Evolutionary conservation across 64 coral and sea anemone genomes (phyloP).

Genomic region (Orbicella faveolata): DNA sequence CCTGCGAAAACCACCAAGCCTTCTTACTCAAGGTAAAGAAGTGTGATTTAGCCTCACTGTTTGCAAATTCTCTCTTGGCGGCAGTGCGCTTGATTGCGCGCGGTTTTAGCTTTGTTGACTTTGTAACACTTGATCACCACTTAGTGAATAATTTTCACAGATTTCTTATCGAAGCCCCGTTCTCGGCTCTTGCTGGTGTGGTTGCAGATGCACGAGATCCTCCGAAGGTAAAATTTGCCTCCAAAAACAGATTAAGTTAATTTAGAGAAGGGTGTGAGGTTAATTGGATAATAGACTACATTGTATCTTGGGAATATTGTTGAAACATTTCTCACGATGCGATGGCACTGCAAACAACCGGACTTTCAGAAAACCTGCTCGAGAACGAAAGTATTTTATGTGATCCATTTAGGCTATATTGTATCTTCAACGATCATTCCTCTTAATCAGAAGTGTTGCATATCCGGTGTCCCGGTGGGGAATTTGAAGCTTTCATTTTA

Average conservation of each 20-base stretch:
- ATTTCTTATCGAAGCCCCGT: constrained; percentile 65
- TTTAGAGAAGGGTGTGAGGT: neutral
- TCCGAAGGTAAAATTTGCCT: constrained; percentile 40
- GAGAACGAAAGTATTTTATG: too few species aligned
- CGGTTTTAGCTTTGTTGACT: neutral
- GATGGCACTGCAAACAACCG: neutral
- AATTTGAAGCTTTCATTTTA: too few species aligned
- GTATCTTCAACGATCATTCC: too few species aligned
- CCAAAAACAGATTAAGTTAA: neutral
- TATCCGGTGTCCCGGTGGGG: too few species aligned
- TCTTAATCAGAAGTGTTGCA: too few species aligned
- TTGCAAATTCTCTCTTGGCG: neutral
- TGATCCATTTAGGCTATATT: too few species aligned
- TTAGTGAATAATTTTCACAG: constrained; percentile 7
- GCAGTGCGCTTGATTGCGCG: neutral
- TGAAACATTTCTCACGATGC: neutral
- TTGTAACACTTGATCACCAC: constrained; percentile 5
- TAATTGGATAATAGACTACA: constrained; percentile 4
- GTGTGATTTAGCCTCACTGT: neutral
- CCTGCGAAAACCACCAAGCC: constrained; percentile 63
- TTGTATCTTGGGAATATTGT: neutral
- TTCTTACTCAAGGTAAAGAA: constrained; percentile 65
- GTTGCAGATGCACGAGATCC: constrained; percentile 69
- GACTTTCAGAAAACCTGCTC: too few species aligned
- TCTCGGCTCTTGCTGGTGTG: constrained; percentile 62